phyloP scores from a whole-genome alignment of 2,888 invertebrate species.

The Lithophane socia region DNA sequence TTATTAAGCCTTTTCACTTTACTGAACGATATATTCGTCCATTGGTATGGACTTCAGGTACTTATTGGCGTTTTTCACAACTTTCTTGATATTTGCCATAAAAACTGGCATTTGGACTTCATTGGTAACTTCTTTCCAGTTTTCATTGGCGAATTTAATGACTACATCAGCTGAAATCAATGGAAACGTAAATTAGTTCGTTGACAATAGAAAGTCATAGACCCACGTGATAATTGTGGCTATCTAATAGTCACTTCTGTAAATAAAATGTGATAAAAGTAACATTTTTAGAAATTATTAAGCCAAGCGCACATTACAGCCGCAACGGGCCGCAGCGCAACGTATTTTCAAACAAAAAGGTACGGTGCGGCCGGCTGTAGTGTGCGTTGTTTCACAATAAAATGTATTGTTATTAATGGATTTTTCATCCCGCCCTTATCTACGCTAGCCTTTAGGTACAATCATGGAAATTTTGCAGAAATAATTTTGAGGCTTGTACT shows the following conservation, averaged over 20 bases:
- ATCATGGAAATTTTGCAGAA: background rate
- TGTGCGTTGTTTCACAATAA: no score
- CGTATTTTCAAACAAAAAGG: no score
- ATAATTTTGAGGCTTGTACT: background rate
- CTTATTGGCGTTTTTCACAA: conserved; percentile 68
- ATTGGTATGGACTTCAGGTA: conserved; percentile 51
- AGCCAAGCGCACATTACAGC: no score
- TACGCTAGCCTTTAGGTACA: no score
- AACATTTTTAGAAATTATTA: background rate
- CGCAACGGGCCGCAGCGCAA: no score
- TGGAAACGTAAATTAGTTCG: background rate
- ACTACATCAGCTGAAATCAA: conserved; percentile 70
- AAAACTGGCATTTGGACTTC: conserved; percentile 71
- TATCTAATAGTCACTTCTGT: background rate
- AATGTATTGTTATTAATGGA: no score
- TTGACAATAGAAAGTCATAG: background rate
- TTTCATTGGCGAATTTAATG: conserved; percentile 70
- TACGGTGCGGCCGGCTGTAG: no score
- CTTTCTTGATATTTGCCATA: conserved; percentile 59
- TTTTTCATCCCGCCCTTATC: no score
- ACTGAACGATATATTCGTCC: conserved; percentile 39
- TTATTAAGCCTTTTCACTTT: background rate
- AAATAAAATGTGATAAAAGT: background rate
- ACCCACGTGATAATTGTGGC: background rate
- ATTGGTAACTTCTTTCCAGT: conserved; percentile 68